A percentile compares a stretch with the other conserved stretches of the same genome.
phyloP scores from a whole-genome alignment of 2,113 vertebrate genomes.

The Colius striatus region DNA sequence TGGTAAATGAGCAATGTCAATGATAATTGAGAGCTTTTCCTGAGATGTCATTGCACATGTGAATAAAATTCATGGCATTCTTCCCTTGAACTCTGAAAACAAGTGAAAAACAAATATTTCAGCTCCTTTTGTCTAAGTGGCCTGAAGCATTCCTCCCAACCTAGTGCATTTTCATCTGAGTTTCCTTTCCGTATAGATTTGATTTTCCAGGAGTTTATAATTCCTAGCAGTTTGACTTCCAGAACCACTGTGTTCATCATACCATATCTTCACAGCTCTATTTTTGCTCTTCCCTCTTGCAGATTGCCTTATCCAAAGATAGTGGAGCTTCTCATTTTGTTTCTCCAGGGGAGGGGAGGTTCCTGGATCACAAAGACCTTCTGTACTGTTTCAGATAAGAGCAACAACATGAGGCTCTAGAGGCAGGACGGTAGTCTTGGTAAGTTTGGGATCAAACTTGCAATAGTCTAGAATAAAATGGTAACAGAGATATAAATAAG shows the following conservation, averaged over 20 bases:
- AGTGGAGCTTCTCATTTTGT: neutral
- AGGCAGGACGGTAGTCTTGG: neutral
- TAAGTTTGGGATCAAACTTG: neutral
- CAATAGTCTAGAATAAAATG: neutral
- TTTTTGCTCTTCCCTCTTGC: neutral
- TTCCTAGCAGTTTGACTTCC: neutral
- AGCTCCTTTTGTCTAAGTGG: neutral
- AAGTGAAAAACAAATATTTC: neutral
- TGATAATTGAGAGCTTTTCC: neutral
- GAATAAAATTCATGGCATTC: neutral
- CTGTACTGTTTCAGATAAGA: neutral
- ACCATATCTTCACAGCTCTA: neutral
- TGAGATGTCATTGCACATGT: neutral
- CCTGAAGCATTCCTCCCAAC: neutral
- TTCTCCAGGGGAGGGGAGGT: neutral
- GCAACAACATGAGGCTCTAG: neutral
- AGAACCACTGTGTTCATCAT: neutral
- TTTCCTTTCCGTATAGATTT: neutral
- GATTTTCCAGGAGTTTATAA: neutral
- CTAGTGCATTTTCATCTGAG: neutral
- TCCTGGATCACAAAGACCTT: neutral
- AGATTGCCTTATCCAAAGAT: neutral
- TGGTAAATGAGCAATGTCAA: neutral
- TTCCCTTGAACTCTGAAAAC: neutral
- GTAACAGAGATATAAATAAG: neutral